Percentiles rank a stretch among this genome's conserved stretches.
phyloP scores from a whole-genome alignment of 2,113 vertebrate species.

The Peromyscus maniculatus region DNA sequence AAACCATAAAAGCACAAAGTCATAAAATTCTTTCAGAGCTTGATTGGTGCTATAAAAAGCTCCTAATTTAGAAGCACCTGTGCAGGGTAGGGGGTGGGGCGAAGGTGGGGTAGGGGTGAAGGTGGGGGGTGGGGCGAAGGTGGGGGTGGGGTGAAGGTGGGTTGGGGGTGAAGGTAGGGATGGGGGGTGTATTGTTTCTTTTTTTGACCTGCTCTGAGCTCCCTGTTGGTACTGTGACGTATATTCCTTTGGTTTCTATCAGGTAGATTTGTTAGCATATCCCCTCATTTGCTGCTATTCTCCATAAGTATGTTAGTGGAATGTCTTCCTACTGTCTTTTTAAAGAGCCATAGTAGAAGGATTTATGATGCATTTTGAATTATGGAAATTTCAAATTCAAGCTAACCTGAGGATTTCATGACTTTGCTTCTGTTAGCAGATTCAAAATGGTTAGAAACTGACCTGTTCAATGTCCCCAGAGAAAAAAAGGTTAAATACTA shows the following conservation, averaged over 20 bases:
- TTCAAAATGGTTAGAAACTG: constrained; percentile 63
- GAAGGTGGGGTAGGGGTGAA: too few relatives aligned
- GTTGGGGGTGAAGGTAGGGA: too few relatives aligned
- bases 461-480: constrained; percentile 40
- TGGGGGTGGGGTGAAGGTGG: too few relatives aligned
- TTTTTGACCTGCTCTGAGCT: constrained; percentile 34
- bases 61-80: background rate
- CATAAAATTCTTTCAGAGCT: constrained; percentile 60
- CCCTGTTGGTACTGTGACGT: constrained; percentile 16
- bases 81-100: background rate
- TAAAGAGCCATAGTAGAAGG: constrained; percentile 10
- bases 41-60: constrained; percentile 51
- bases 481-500: constrained; percentile 73
- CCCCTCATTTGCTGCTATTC: constrained; percentile 26
- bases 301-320: background rate
- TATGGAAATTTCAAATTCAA: constrained; percentile 56
- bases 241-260: constrained; percentile 61
- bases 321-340: background rate
- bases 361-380: constrained; percentile 18
- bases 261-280: constrained; percentile 23
- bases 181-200: background rate
- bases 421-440: background rate
- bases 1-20: constrained; percentile 61
- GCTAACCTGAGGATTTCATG: constrained; percentile 43
- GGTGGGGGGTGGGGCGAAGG: too few relatives aligned